phyloP scores from a whole-genome alignment of 2,797 vertebrate genomes.

The Avahi laniger region DNA sequence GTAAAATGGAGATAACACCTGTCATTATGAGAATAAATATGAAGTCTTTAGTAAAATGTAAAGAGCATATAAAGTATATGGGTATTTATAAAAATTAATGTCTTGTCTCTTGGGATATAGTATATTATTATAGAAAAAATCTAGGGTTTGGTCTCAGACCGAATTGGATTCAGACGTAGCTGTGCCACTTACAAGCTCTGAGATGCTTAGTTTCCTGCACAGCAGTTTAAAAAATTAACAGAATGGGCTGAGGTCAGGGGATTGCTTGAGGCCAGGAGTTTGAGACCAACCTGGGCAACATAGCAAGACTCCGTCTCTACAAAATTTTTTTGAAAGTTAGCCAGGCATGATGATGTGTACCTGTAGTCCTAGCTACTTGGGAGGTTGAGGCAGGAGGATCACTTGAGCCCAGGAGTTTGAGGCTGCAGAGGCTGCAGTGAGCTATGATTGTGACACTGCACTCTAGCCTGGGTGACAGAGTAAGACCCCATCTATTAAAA shows the following conservation, averaged over 20 bases:
- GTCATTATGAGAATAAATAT: neutral
- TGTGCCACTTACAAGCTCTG: neutral
- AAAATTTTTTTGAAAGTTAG: neutral
- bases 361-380: neutral
- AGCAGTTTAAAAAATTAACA: neutral
- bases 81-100: neutral
- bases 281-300: neutral
- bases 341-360: neutral
- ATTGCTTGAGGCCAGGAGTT: neutral
- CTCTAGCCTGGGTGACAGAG: neutral
- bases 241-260: neutral
- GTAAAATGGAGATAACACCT: neutral
- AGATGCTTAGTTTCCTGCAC: neutral
- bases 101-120: neutral
- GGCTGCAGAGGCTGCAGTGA: neutral
- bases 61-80: neutral
- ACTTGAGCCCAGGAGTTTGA: neutral
- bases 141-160: neutral
- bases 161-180: neutral
- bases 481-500: neutral
- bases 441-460: neutral
- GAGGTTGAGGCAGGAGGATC: neutral
- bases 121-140: neutral
- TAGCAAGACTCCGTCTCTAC: neutral
- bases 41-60: neutral